Conservation (phyloP, 2,888 invertebrate genomes). For the Lysandra bellargus region DNA sequence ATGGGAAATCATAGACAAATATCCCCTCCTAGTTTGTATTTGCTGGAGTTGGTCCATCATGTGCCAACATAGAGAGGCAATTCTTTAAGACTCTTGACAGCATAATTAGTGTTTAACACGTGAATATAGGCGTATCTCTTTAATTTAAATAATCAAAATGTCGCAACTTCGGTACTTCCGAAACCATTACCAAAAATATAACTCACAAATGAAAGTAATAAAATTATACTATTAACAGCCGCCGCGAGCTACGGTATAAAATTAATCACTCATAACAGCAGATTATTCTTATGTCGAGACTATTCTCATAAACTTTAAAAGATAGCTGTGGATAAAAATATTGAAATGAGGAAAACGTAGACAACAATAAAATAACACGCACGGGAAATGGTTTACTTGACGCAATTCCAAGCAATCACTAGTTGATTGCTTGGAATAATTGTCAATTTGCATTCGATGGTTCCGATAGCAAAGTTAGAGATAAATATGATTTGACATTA, state of each 20-base stretch:
- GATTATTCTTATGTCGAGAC: not conserved
- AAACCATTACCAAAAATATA: conserved; percentile 3
- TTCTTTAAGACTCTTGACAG: too few species aligned
- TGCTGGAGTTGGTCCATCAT: too few species aligned
- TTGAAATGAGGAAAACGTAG: not conserved
- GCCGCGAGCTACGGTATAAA: not conserved
- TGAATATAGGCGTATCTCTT: too few species aligned
- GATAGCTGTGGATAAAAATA: not conserved
- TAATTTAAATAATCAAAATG: too few species aligned
- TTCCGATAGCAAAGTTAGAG: too few species aligned
- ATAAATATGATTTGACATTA: too few species aligned
- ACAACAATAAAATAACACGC: not conserved
- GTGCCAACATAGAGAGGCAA: too few species aligned
- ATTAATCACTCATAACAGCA: not conserved
- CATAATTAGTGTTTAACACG: too few species aligned
- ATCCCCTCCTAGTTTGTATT: too few species aligned
- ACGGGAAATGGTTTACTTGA: not conserved
- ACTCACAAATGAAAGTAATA: not conserved
- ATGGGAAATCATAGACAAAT: too few species aligned
- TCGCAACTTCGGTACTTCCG: not conserved
- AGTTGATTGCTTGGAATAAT: too few species aligned
- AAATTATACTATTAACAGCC: not conserved
- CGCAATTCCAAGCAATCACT: not conserved
- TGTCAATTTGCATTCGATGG: not conserved
- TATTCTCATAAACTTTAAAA: not conserved